phyloP scores from a whole-genome alignment of 2,797 vertebrate genomes.

The Parauchenoglanis punctatus region DNA sequence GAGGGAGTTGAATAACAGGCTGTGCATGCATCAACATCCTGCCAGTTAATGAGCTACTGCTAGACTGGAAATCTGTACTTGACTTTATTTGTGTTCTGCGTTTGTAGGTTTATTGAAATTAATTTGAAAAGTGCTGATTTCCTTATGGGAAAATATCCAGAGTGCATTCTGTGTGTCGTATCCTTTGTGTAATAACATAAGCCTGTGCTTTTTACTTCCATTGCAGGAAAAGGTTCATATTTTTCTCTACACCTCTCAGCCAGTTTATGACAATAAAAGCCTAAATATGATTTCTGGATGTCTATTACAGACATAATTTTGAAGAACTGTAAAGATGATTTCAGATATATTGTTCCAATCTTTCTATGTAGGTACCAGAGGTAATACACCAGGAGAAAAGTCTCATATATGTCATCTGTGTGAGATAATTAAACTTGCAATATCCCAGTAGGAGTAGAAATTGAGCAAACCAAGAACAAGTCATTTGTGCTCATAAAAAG shows the following conservation, averaged over 20 bases:
- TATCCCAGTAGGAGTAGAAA: background rate
- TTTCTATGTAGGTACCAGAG: background rate
- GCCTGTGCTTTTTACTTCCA: background rate
- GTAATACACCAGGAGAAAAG: background rate
- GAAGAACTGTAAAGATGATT: background rate
- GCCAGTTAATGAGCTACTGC: background rate
- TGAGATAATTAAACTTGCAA: constrained; percentile 13
- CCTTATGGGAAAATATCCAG: background rate
- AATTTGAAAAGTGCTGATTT: background rate
- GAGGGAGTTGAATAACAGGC: background rate
- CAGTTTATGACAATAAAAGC: background rate
- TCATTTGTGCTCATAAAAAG: background rate
- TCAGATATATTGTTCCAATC: background rate
- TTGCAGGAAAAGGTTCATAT: background rate
- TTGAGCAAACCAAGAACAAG: background rate
- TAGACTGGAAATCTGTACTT: background rate
- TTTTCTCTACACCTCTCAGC: background rate
- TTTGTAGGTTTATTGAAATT: background rate
- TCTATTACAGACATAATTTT: background rate
- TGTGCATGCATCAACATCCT: background rate
- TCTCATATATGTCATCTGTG: background rate
- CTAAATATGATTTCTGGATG: background rate
- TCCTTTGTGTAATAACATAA: background rate
- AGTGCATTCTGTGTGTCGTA: background rate
- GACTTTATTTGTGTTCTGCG: background rate